A percentile compares a stretch with the other conserved stretches of the same genome.
phyloP scores from a whole-genome alignment of 2,797 vertebrate genomes.

The Scarus forsteni region DNA sequence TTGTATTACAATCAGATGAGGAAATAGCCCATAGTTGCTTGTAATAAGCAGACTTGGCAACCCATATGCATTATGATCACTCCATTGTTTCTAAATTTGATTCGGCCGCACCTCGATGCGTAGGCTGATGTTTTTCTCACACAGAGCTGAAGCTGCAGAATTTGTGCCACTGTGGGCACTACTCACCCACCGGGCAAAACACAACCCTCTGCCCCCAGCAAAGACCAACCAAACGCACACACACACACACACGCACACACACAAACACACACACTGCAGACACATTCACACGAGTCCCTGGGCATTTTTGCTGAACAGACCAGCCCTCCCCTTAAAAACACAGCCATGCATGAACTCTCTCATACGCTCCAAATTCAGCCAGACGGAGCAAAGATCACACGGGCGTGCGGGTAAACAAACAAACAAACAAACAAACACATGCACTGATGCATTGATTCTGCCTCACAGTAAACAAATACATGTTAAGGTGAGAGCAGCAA shows the following conservation, averaged over 20 bases:
- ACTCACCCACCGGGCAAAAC: constrained; percentile 39
- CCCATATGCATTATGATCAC: no score
- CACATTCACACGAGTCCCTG: constrained; percentile 4
- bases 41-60: no score
- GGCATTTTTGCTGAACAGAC: constrained; percentile 30
- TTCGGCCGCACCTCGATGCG: background rate
- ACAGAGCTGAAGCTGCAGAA: constrained; percentile 30
- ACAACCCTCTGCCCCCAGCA: background rate
- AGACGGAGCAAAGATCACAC: constrained; percentile 34
- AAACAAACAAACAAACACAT: constrained; percentile 4
- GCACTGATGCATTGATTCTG: background rate
- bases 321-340: constrained; percentile 36
- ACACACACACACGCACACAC: constrained; percentile 8
- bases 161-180: constrained; percentile 33
- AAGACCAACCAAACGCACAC: constrained; percentile 9
- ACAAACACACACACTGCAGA: constrained; percentile 9
- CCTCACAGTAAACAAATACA: constrained; percentile 25
- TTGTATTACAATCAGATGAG: no score
- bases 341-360: constrained; percentile 49
- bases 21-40: no score
- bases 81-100: background rate
- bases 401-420: constrained; percentile 11
- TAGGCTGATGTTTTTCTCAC: background rate
- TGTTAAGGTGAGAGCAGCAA: constrained; percentile 17
- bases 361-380: constrained; percentile 46